These are phyloP conservation scores for Tachyglossus aculeatus DNA, from an alignment of 2,797 vertebrate species.

Conservation along the genomic window DNA sequence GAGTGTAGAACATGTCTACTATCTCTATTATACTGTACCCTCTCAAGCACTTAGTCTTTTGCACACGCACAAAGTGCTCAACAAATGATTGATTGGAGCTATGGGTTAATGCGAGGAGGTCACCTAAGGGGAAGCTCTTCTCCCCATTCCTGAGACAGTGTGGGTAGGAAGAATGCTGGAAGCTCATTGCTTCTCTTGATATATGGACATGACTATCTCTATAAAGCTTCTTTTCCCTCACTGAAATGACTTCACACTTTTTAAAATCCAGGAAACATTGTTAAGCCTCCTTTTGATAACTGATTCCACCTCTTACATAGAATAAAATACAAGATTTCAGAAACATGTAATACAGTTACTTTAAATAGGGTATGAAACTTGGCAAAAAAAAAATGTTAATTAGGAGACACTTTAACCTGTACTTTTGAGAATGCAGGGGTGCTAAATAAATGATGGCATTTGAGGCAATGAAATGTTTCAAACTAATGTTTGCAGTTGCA, in stretches of 20 bases:
- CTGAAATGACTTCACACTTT: background rate
- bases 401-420: background rate
- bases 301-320: background rate
- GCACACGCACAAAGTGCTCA: too few species aligned
- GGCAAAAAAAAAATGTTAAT: constrained; percentile 4
- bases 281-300: background rate
- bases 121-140: too few species aligned
- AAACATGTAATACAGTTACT: background rate
- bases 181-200: too few species aligned
- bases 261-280: background rate
- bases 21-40: too few species aligned
- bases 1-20: too few species aligned
- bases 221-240: background rate
- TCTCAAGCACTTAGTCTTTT: too few species aligned
- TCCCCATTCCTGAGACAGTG: too few species aligned
- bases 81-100: too few species aligned
- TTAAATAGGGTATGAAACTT: background rate
- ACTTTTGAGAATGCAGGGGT: background rate
- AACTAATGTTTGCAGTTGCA: background rate
- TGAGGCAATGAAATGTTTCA: background rate
- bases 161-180: too few species aligned
- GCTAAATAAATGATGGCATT: background rate
- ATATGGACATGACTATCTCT: background rate
- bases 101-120: too few species aligned
- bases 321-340: constrained; percentile 17